phyloP scores from a whole-genome alignment of 2,888 invertebrate species.

The Cryptophagus acutangulus region DNA sequence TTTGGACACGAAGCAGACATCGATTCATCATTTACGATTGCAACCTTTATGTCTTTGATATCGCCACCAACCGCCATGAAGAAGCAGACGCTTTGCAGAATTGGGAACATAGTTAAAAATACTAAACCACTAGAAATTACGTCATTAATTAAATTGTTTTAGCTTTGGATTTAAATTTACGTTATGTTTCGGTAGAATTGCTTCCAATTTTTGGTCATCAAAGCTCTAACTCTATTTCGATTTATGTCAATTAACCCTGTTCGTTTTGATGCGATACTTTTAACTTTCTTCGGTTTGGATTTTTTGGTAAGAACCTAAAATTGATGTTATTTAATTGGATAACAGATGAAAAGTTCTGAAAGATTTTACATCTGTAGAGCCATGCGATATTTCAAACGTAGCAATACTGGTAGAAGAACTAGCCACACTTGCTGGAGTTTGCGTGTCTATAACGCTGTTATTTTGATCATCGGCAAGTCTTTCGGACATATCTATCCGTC shows the following conservation, averaged over 20 bases:
- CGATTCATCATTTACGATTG: constrained; percentile 74
- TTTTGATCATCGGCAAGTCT: constrained; percentile 24
- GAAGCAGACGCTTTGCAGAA: constrained; percentile 74
- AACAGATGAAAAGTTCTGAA: too few relatives aligned
- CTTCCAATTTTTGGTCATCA: constrained; percentile 34
- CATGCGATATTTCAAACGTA: constrained; percentile 29
- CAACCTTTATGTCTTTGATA: constrained; percentile 65
- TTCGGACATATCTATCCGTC: constrained; percentile 29
- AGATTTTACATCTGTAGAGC: constrained; percentile 32
- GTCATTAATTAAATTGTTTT: not conserved
- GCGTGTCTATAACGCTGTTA: constrained; percentile 20
- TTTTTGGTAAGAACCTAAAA: constrained; percentile 4
- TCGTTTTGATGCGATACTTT: not conserved
- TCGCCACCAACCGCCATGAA: constrained; percentile 76
- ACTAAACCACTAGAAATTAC: constrained; percentile 61
- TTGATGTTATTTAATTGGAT: too few relatives aligned
- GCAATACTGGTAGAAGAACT: constrained; percentile 26
- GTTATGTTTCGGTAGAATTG: constrained; percentile 34
- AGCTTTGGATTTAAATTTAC: constrained; percentile 21
- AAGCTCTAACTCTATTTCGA: constrained; percentile 25
- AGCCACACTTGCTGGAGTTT: constrained; percentile 6
- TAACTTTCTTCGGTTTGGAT: not conserved
- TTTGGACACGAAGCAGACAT: constrained; percentile 34
- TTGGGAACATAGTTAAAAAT: constrained; percentile 77
- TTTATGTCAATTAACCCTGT: constrained; percentile 18